Base-by-base conservation (phyloP, 2,797 vertebrate species). In the Clarias fuscus region DNA sequence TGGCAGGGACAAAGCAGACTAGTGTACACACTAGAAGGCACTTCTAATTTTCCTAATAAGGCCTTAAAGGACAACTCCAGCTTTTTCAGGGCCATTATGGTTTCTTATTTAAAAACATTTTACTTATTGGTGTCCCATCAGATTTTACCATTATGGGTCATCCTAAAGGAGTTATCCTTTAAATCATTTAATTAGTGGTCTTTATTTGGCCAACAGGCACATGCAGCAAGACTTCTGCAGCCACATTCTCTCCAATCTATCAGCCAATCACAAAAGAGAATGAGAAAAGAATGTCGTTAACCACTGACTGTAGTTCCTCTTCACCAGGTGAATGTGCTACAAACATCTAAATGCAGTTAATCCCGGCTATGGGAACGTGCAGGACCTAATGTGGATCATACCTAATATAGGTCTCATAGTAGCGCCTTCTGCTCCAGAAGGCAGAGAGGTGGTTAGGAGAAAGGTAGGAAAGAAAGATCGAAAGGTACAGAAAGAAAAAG, bases 391-490 rank as follows among this genome's bases (percentile, higher is more conserved):
- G 53, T 95, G 96, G 88, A 86, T 98, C 98, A 95, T 97, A 99
- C 98, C 98, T 97, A 96, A 98, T 94, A 89, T 98, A 99, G 92
- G 97, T 96, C 96, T 99, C 98, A 95, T 98, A 99, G 97, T 99
- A 99, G 95, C 97, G 98, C 91, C 97, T 97, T 97, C 98, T 99
- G 95, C 96, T 96, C 97, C 93, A 95, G 96, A 94, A 94, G 94
- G 94, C 93, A 95, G 91, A 94, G 92, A 93, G 91, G 94, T 93
- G 92, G 90, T 95, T 93, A 92, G 94, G 92, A 95, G 92, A 94
- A 95, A 95, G 64, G 95, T 93, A 97, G 90, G 93, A 90, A 90
- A 91, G 93, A 94, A 71, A 88, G 90, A 92, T 89, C 92, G 88
- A 92, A 83, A 84, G 43, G 86, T 90, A 82, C 79, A 92, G 87